Evolutionary conservation across 2,113 vertebrate species (phyloP).

Genomic region (Damaliscus lunatus): DNA sequence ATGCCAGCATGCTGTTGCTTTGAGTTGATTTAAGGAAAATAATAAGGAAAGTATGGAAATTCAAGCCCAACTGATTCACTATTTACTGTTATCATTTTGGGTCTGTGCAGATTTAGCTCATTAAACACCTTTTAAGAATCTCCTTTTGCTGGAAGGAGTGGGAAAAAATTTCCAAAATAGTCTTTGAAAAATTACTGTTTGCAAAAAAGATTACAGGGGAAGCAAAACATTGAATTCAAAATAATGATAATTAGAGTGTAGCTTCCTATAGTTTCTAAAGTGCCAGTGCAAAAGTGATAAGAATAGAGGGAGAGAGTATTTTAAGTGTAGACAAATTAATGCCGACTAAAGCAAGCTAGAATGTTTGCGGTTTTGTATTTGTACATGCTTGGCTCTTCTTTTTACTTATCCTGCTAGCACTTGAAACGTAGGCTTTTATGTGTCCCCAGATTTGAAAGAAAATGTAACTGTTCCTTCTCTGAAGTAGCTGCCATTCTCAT

Average conservation of each 20-base stretch:
- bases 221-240: slow-evolving; percentile 60
- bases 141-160: slow-evolving; percentile 58
- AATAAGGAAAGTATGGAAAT: slow-evolving; percentile 42
- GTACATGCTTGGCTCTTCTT: neutral
- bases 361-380: slow-evolving; percentile 39
- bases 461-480: neutral
- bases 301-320: slow-evolving; percentile 24
- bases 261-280: slow-evolving; percentile 42
- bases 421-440: neutral
- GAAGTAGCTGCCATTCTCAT: neutral
- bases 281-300: neutral
- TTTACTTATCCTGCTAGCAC: neutral
- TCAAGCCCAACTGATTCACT: slow-evolving; percentile 21
- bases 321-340: slow-evolving; percentile 37
- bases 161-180: slow-evolving; percentile 18
- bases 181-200: slow-evolving; percentile 74
- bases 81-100: slow-evolving; percentile 45
- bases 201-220: slow-evolving; percentile 57
- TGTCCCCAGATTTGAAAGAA: neutral
- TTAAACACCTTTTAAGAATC: slow-evolving; percentile 67
- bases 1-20: neutral
- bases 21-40: slow-evolving; percentile 44
- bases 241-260: slow-evolving; percentile 53
- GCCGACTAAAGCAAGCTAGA: neutral
- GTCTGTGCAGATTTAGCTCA: slow-evolving; percentile 56